These are phyloP conservation scores for Epinephelus malabaricus DNA, from an alignment of 2,797 vertebrate genomes.

Conservation along the genomic window DNA sequence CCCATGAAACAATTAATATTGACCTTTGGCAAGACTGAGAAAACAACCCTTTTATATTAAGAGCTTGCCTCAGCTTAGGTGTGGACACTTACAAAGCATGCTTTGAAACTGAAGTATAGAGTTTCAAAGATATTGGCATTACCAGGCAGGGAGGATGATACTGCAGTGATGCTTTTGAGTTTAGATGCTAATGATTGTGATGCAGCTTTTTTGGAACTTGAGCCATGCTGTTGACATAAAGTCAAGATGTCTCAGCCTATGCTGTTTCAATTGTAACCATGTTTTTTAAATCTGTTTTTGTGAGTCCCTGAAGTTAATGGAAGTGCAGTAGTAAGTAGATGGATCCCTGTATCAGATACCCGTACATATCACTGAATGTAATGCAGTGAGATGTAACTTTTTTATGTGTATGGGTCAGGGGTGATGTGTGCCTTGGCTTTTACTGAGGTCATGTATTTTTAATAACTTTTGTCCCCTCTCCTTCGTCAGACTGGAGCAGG, in stretches of 20 bases:
- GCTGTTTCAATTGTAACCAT: neutral
- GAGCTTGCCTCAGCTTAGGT: neutral
- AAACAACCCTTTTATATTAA: neutral
- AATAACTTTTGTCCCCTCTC: constrained; percentile 77
- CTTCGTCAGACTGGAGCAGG: constrained; percentile 83
- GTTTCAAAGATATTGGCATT: neutral
- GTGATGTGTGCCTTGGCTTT: constrained; percentile 39
- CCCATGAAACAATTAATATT: neutral
- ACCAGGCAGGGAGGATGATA: neutral
- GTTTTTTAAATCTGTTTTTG: neutral
- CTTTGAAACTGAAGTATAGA: neutral
- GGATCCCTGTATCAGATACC: neutral
- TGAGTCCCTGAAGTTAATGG: neutral
- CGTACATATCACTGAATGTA: neutral
- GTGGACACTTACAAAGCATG: neutral
- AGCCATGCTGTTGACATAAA: neutral
- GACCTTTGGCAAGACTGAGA: neutral
- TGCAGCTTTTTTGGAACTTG: neutral
- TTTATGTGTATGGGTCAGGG: constrained; percentile 30
- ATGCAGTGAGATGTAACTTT: constrained; percentile 15
- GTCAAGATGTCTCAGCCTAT: neutral
- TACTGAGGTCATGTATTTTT: constrained; percentile 73
- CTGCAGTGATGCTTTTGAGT: neutral
- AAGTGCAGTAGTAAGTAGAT: neutral
- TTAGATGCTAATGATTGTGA: neutral